phyloP scores from a whole-genome alignment of 1,140 invertebrate species.

The Rhopalosiphum padi region DNA sequence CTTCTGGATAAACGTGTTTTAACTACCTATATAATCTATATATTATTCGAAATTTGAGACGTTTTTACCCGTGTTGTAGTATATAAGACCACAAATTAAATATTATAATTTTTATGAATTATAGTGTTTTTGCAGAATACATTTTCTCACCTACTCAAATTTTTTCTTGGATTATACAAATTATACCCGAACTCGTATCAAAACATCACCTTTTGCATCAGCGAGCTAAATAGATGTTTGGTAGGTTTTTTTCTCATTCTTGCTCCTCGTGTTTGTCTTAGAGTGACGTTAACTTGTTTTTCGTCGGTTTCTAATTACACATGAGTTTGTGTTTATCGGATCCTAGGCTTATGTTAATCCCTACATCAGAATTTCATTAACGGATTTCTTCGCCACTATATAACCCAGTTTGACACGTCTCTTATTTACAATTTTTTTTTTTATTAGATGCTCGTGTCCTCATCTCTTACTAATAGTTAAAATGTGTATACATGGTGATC shows the following conservation, averaged over 20 bases:
- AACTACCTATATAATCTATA: slow-evolving; percentile 10
- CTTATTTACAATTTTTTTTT: slow-evolving; percentile 44
- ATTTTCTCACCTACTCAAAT: slow-evolving; percentile 41
- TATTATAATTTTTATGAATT: slow-evolving; percentile 26
- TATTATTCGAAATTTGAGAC: slow-evolving; percentile 11
- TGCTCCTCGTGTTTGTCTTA: slow-evolving; percentile 42
- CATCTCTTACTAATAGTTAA: slow-evolving; percentile 28
- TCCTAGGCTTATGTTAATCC: slow-evolving; percentile 57
- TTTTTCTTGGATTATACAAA: slow-evolving; percentile 42
- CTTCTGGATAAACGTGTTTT: slow-evolving; percentile 34
- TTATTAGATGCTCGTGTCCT: slow-evolving; percentile 12
- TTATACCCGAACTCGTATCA: slow-evolving; percentile 45
- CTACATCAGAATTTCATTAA: slow-evolving; percentile 57
- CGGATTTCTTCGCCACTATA: slow-evolving; percentile 52
- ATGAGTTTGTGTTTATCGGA: slow-evolving; percentile 23
- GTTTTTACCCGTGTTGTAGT: slow-evolving; percentile 5
- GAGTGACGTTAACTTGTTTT: slow-evolving; percentile 49
- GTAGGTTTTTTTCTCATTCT: slow-evolving; percentile 45
- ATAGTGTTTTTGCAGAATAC: slow-evolving; percentile 12
- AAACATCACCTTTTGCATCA: slow-evolving; percentile 57
- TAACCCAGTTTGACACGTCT: slow-evolving; percentile 41
- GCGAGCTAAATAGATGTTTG: slow-evolving; percentile 55
- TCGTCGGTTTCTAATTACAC: slow-evolving; percentile 50
- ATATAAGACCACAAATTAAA: slow-evolving; percentile 10
- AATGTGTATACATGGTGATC: background rate